A percentile compares a stretch with the other conserved stretches of the same genome.
Conservation (phyloP, 2,113 vertebrate species). For the Oxyruncus cristatus region DNA sequence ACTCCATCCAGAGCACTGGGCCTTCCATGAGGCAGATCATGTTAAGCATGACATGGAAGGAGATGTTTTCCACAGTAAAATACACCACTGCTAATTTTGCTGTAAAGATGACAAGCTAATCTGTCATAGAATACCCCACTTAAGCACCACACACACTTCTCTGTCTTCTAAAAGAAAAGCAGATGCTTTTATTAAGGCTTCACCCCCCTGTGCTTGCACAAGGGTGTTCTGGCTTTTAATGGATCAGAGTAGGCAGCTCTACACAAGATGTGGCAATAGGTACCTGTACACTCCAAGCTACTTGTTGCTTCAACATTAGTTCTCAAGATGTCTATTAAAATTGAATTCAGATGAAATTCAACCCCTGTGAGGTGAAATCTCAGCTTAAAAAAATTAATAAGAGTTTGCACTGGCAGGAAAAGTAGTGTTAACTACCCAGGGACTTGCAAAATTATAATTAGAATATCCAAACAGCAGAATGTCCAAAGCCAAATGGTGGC, state of each 20-base stretch:
- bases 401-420: not conserved
- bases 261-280: not conserved
- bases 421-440: not conserved
- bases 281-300: not conserved
- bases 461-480: not conserved
- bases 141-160: not conserved
- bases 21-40: not conserved
- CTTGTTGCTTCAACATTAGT: not conserved
- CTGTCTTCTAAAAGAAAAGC: not conserved
- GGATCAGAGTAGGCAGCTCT: not conserved
- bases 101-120: not conserved
- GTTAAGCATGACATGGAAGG: not conserved
- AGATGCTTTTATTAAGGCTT: not conserved
- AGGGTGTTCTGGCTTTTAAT: not conserved
- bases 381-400: not conserved
- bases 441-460: not conserved
- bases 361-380: not conserved
- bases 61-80: not conserved
- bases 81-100: not conserved
- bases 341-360: not conserved
- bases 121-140: not conserved
- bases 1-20: not conserved
- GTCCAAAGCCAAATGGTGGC: not conserved
- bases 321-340: not conserved
- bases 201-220: not conserved